These are phyloP conservation scores for Gallinago nigripennis DNA, from an alignment of 2,797 vertebrate genomes.

Conservation along the genomic window DNA sequence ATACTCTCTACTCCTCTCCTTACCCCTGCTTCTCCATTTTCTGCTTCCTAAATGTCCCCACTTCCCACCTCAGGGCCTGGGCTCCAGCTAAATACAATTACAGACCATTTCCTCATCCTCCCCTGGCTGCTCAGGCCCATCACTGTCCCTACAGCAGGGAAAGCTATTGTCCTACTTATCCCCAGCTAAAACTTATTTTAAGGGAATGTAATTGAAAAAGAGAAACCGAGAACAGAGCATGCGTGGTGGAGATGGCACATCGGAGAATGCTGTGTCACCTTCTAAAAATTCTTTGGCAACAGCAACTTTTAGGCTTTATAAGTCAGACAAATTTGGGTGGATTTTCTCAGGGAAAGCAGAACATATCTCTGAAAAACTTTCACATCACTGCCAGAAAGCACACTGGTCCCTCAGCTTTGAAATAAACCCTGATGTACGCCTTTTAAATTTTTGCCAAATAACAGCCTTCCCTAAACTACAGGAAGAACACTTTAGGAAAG, in stretches of 20 bases:
- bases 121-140: not conserved
- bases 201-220: not conserved
- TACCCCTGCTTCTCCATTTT: not conserved
- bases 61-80: not conserved
- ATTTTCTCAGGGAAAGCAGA: constrained; percentile 58
- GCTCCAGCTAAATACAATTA: not conserved
- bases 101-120: not conserved
- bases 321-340: constrained; percentile 55
- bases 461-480: constrained; percentile 31
- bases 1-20: not conserved
- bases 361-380: constrained; percentile 38
- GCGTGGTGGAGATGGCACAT: constrained; percentile 13
- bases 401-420: constrained; percentile 46
- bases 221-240: constrained; percentile 14
- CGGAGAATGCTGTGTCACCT: constrained; percentile 62
- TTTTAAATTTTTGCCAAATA: constrained; percentile 49
- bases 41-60: not conserved
- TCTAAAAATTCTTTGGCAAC: constrained; percentile 68
- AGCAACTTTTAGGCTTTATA: constrained; percentile 51
- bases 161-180: constrained; percentile 29
- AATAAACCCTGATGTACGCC: constrained; percentile 12
- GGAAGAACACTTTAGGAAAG: constrained; percentile 23
- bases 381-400: constrained; percentile 51
- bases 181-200: not conserved
- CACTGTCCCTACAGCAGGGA: not conserved